Evolutionary conservation across 1,140 invertebrate genomes (phyloP).

Genomic region (Calliphora vicina): DNA sequence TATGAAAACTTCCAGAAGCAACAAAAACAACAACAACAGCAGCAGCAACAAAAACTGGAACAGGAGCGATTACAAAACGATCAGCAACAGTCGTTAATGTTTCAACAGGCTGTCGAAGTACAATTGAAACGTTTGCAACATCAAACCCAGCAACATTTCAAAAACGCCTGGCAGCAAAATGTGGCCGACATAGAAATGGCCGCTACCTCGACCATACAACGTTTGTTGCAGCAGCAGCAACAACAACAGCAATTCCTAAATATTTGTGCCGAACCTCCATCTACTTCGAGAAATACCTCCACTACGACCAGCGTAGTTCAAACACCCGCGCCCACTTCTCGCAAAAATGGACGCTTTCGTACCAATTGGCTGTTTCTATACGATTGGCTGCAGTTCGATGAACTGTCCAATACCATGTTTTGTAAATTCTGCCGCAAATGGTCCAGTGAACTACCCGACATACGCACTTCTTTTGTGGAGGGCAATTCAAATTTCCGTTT

Average conservation of each 20-base stretch:
- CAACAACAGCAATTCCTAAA: constrained; percentile 36
- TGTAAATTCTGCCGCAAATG: constrained; percentile 77
- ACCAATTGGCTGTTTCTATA: constrained; percentile 72
- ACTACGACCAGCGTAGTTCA: background rate
- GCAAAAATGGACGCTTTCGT: constrained; percentile 72
- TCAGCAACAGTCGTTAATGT: constrained; percentile 50
- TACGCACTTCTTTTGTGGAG: constrained; percentile 76
- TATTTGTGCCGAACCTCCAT: background rate
- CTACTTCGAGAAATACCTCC: constrained; percentile 19
- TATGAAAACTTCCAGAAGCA: constrained; percentile 27
- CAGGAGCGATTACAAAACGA: constrained; percentile 38
- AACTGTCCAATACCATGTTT: constrained; percentile 73
- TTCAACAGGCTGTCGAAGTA: constrained; percentile 53
- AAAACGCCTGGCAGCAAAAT: constrained; percentile 34
- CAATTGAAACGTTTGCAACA: constrained; percentile 51
- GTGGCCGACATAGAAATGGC: constrained; percentile 36
- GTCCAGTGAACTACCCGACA: constrained; percentile 73
- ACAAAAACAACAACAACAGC: constrained; percentile 37
- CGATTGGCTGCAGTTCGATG: constrained; percentile 75
- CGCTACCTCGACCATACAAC: constrained; percentile 46
- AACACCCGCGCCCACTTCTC: constrained; percentile 42
- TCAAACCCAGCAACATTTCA: constrained; percentile 36
- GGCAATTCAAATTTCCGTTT: constrained; percentile 78
- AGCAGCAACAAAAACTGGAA: constrained; percentile 34
- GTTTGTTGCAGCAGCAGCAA: constrained; percentile 53